Conservation (phyloP, 1,140 invertebrate species). For the Harpegnathos saltator region DNA sequence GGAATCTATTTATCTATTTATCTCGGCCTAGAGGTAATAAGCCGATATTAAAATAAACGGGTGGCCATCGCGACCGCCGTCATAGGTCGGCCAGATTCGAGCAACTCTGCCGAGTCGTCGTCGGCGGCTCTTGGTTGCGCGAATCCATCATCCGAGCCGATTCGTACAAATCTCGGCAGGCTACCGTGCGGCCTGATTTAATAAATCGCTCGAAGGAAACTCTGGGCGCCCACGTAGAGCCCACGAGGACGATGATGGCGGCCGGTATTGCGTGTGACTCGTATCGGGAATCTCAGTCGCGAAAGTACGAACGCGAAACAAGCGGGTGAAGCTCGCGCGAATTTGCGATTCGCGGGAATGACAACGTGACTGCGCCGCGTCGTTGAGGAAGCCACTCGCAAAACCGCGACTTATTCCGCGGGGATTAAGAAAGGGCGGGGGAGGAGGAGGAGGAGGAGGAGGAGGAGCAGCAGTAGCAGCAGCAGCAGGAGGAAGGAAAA, state of each 20-base stretch:
- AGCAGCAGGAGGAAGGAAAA: too few species aligned
- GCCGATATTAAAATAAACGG: slow-evolving; percentile 84
- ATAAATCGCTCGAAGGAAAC: background rate
- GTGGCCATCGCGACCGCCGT: slow-evolving; percentile 46
- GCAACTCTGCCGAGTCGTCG: background rate
- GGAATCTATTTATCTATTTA: slow-evolving; percentile 85
- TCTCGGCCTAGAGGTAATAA: slow-evolving; percentile 80
- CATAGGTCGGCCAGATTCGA: background rate
- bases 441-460: too few species aligned
- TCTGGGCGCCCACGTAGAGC: background rate
- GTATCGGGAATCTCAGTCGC: too few species aligned
- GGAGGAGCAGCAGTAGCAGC: too few species aligned
- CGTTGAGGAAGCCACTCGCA: background rate
- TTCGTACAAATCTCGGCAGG: background rate
- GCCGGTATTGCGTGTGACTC: too few species aligned
- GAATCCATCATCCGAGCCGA: background rate
- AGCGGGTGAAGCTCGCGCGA: too few species aligned
- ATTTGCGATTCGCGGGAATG: background rate
- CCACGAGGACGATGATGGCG: background rate
- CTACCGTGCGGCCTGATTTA: background rate
- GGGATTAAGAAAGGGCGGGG: background rate
- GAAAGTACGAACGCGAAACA: too few species aligned
- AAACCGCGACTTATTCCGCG: background rate
- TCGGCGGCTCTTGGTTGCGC: background rate
- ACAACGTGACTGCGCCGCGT: slow-evolving; percentile 1